phyloP scores from a whole-genome alignment of 1,140 invertebrate species.

The Bombus breviceps region DNA sequence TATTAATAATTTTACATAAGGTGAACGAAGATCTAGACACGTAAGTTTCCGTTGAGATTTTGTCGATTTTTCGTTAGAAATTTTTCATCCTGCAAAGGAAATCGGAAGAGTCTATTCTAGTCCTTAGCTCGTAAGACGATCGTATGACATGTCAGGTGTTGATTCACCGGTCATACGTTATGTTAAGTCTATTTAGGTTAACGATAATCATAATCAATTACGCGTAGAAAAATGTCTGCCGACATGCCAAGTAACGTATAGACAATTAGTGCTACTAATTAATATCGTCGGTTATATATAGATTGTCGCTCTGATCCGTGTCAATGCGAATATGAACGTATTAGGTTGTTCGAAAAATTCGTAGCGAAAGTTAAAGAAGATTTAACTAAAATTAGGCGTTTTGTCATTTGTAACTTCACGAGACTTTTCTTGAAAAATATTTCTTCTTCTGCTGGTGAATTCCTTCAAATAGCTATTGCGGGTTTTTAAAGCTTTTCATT shows the following conservation, averaged over 20 bases:
- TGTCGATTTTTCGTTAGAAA: slow-evolving; percentile 62
- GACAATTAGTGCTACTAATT: slow-evolving; percentile 18
- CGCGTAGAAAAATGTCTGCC: slow-evolving; percentile 14
- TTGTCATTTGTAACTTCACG: too few relatives aligned
- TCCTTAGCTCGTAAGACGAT: slow-evolving; percentile 67
- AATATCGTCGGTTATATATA: slow-evolving; percentile 37
- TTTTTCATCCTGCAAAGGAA: slow-evolving; percentile 64
- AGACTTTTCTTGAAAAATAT: neutral
- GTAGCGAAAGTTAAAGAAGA: neutral
- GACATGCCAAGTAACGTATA: slow-evolving; percentile 39
- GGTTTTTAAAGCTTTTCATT: too few relatives aligned
- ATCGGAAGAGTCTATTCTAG: slow-evolving; percentile 69
- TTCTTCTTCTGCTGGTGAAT: neutral
- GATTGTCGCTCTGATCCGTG: slow-evolving; percentile 60
- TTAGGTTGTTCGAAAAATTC: neutral
- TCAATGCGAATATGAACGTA: slow-evolving; percentile 9
- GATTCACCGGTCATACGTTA: slow-evolving; percentile 42
- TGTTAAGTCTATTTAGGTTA: slow-evolving; percentile 51
- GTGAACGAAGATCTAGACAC: slow-evolving; percentile 35
- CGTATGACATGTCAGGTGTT: slow-evolving; percentile 46
- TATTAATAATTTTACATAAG: slow-evolving; percentile 2
- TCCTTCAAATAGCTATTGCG: neutral
- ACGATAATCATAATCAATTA: slow-evolving; percentile 21
- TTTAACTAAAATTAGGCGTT: neutral
- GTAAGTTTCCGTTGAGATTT: slow-evolving; percentile 60